Evolutionary conservation across 1,140 invertebrate species (phyloP), one percentile per base, ranked within the genome.

Genomic region (Drosophila triauraria): DNA sequence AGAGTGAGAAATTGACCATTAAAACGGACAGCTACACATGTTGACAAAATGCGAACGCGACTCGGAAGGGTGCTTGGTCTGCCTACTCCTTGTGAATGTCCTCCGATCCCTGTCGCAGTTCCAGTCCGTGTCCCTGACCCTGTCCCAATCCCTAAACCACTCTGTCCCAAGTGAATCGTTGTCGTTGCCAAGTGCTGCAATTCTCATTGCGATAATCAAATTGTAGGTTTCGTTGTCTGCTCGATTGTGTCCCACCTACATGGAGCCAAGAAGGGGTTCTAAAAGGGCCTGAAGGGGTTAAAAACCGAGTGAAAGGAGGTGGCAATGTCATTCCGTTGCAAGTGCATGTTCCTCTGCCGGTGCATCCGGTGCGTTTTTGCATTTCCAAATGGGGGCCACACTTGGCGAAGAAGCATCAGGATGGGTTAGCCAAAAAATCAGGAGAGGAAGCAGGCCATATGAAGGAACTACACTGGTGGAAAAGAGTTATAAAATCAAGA

Each of bases 1-100:
- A 92, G 91, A 81, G 91, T 92, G 91, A 92, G 86, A 91, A 92
- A 92, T 92, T 91, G 91, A 74, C 91, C 91, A 91, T 91, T 92
- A 91, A 88, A 91, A 80, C 80, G 81, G 85, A 90, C 85, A 88
- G 84, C 80, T 88, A 88, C 84, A 88, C 71, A 88, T 87, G 88
- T 88, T 91, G 87, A 91, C 87, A 91, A 91, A 74, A 91, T 91
- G 87, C 82, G 80, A 82, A 65, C 82, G 82, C 76, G 80, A 71
- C 61, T 74, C 63, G 63, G 35, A 57, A 60, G 63, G 48, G 27
- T 59, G 59, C 48, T n/a, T 3, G 20, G 23, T 12, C 32, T 12
- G n/a, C 25, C 44, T 30, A 12, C 20, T 65, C 38, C 64, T 68
- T 17, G 23, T 7, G 12, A 13, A 35, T 10, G 25, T 20, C 10